Base-by-base conservation (phyloP, 2,113 vertebrate genomes). In the Megaceryle torquata region DNA sequence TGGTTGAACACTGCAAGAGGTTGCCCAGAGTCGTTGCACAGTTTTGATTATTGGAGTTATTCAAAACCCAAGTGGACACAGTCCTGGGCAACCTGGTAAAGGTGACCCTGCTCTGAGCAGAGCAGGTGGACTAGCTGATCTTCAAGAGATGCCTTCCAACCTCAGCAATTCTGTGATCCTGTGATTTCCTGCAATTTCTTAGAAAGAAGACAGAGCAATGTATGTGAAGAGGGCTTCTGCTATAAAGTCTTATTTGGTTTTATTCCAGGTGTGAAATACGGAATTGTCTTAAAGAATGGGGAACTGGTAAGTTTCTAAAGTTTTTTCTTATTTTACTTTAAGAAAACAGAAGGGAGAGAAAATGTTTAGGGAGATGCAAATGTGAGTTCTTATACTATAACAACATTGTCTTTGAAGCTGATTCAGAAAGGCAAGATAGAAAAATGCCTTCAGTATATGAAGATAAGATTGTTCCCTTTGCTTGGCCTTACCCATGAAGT, bases 401-500 rank as follows among this genome's bases (percentile, higher is more conserved):
- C 56, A 78, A 46, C 26, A n/a, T 9, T 44, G 31, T 6, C 24
- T 85, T 72, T n/a, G 53, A 89, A 83, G 31, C 9, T 12, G 9
- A 75, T 67, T 89, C n/a, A 53, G 69, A 83, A 80, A 56, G 46
- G 16, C 39, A 82, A 74, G 35, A 60, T 3, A 86, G n/a, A 70
- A 93, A 94, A 75, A 75, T 16, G 20, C 7, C 31, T 83, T 19
- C 3, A 9, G 41, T 56, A 86, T 72, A 63, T 48, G 13, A 90
- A 63, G 50, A 54, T 2, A 63, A 64, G 15, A 88, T 7, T 76
- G 13, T 41, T 57, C 65, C 59, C 56, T 48, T 15, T 70, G 20
- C 70, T 28, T 37, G 7, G 29, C 24, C 86, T 98, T 98, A 99
- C 99, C 99, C 76, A 97, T 97, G 93, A 98, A 98, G 93, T 99